Conservation (phyloP, 2,797 vertebrate species). For the Poeciliopsis gracilis region DNA sequence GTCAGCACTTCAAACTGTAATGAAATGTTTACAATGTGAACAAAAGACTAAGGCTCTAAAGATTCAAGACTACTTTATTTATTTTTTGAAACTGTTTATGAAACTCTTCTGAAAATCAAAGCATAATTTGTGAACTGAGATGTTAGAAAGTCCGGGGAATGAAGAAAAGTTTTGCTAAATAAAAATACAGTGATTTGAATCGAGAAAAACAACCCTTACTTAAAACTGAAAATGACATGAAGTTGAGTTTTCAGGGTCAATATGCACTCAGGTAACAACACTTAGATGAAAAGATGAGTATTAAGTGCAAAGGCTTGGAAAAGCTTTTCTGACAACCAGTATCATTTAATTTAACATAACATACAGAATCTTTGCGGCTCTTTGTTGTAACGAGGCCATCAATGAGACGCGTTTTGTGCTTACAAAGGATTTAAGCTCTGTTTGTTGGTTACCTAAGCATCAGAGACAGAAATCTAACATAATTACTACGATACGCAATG, state of each 20-base stretch:
- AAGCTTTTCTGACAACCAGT: not conserved
- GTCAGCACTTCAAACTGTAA: not conserved
- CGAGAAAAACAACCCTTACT: not conserved
- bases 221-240: not conserved
- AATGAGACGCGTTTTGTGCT: not conserved
- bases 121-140: not conserved
- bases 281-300: not conserved
- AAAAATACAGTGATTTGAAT: not conserved
- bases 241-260: not conserved
- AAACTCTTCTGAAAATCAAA: not conserved
- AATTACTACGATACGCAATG: not conserved
- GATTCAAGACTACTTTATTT: not conserved
- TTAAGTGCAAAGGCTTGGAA: not conserved
- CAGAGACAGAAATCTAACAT: not conserved
- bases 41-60: not conserved
- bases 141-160: not conserved
- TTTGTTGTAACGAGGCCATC: not conserved
- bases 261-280: not conserved
- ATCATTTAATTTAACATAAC: not conserved
- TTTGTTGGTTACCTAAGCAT: not conserved
- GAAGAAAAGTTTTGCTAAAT: not conserved
- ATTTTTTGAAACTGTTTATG: not conserved
- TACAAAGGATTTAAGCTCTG: not conserved
- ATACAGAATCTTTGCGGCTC: not conserved
- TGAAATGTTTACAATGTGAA: not conserved